These are phyloP conservation scores for Corvus hawaiiensis DNA, from an alignment of 2,113 vertebrate species.

Conservation along the genomic window DNA sequence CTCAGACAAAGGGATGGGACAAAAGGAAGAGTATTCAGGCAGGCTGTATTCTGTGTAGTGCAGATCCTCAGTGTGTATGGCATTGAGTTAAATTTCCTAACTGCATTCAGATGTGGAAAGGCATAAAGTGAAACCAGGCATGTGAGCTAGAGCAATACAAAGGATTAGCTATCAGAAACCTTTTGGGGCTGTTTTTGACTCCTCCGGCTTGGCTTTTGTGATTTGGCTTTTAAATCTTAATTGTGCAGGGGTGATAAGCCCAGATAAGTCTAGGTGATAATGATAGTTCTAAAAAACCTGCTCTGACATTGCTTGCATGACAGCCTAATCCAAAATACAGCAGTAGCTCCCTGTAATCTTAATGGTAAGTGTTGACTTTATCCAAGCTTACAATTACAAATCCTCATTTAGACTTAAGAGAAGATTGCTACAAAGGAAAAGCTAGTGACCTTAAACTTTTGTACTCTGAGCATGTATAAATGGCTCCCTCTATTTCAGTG, in stretches of 20 bases:
- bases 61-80: neutral
- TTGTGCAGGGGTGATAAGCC: neutral
- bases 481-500: neutral
- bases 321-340: neutral
- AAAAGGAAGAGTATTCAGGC: neutral
- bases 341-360: neutral
- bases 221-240: conserved; percentile 2
- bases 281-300: neutral
- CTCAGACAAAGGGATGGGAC: neutral
- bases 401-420: neutral
- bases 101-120: neutral
- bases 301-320: neutral
- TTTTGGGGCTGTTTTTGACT: neutral
- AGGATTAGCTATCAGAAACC: neutral
- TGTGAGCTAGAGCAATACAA: neutral
- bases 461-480: neutral
- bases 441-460: neutral
- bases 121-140: neutral
- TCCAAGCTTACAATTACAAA: neutral
- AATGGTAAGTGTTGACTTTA: neutral
- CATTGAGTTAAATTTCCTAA: neutral
- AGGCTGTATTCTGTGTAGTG: neutral
- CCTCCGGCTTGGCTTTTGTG: neutral
- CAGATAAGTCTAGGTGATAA: neutral
- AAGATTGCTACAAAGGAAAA: neutral